Evolutionary conservation across 2,113 vertebrate species (phyloP), one percentile per base, ranked within the genome.

Genomic region (Actenoides hombroni): DNA sequence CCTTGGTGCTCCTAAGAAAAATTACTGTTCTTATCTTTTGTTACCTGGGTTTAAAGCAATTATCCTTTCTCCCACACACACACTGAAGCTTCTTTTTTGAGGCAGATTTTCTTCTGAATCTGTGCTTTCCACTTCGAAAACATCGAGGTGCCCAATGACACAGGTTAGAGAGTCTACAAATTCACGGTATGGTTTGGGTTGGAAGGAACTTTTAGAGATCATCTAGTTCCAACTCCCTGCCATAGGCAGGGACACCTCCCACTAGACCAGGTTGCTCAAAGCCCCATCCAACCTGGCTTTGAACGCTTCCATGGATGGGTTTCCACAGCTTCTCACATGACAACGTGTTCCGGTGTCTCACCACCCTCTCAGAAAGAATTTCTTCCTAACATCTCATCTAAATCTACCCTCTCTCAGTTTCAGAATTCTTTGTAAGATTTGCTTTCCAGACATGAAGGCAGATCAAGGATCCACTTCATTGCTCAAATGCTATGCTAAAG

Each of bases 331-430:
- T 2, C 56, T 33, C 7, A 57, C 56, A 53, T 49, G 23, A 13
- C 33, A 61, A 0, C 42, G 33, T 79, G 67, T 18, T 59, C 33
- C 33, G 73, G 28, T 0, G 8, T 1, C 42, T 60, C 6, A 0
- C 4, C 37, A 5, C 31, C 46, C 42, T 49, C 42, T 8, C 1
- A 42, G 15, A 2, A 21, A 56, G 11, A 40, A 23, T 31, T 76
- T 80, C 42, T 56, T 84, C 69, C 74, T 28, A 5, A 20, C 17
- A n/a, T 18, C 33, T 56, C 1, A 60, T 56, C 12, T 61, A 51
- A 60, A 56, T 40, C 26, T 35, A 1, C 11, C 24, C 53, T 48
- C 6, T 76, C 67, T 40, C 29, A 39, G 9, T 60, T 75, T 73
- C 46, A 73, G 26, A 76, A 59, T 29, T 61, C 78, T 6, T 54